Evolutionary conservation across 2,797 vertebrate genomes (phyloP).

Genomic region (Morelia viridis): DNA sequence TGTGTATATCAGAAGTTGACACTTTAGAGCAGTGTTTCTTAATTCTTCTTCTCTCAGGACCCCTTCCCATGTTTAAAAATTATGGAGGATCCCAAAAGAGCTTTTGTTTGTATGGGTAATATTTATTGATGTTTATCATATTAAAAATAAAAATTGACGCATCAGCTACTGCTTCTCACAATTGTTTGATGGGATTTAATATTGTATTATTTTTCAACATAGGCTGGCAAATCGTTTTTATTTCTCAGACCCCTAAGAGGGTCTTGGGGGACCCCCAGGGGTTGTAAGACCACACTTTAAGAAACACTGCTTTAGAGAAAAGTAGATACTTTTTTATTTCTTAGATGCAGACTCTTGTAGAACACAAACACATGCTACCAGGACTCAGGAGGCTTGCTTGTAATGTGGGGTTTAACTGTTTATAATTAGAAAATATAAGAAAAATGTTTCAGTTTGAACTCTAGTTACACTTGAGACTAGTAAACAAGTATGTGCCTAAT

Average conservation of each 20-base stretch:
- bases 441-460: background rate
- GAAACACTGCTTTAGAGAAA: no score
- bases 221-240: no score
- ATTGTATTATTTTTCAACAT: no score
- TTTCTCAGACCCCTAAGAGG: no score
- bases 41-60: background rate
- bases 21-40: background rate
- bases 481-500: background rate
- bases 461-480: background rate
- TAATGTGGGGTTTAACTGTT: background rate
- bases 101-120: no score
- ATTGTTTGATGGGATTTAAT: no score
- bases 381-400: background rate
- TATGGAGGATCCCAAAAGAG: no score
- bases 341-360: background rate
- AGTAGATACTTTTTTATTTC: background rate
- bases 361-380: slow-evolving; percentile 1
- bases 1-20: background rate
- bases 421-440: slow-evolving; percentile 4
- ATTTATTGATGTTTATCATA: no score
- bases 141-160: no score
- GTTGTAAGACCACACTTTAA: no score
- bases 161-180: no score
- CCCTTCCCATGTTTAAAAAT: background rate
- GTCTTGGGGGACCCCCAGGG: no score